Conservation (phyloP, 1,140 invertebrate genomes). For the Augochlora pura region DNA sequence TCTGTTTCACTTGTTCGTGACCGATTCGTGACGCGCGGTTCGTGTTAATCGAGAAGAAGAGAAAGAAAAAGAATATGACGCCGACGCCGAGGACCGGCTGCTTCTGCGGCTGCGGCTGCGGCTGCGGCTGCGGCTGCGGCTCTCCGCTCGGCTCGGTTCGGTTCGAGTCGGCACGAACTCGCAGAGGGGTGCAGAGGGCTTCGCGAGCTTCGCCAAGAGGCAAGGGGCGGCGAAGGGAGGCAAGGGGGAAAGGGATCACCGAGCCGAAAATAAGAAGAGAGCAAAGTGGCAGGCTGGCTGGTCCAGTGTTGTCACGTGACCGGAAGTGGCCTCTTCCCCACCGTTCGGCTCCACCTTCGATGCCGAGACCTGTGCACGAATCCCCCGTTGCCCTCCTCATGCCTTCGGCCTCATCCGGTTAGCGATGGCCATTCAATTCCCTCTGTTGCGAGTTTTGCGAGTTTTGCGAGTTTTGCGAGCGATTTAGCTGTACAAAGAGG, state of each 20-base stretch:
- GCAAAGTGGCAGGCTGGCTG: slow-evolving; percentile 78
- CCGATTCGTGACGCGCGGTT: slow-evolving; percentile 56
- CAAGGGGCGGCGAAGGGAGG: slow-evolving; percentile 8
- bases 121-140: no score
- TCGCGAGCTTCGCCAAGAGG: slow-evolving; percentile 44
- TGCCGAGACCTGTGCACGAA: slow-evolving; percentile 30
- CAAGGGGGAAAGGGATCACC: slow-evolving; percentile 59
- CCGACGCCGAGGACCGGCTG: slow-evolving; percentile 21
- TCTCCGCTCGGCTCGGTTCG: no score
- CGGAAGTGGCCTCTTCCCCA: slow-evolving; percentile 74
- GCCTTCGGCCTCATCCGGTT: slow-evolving; percentile 34
- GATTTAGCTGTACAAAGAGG: slow-evolving; percentile 18
- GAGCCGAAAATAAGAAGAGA: slow-evolving; percentile 80
- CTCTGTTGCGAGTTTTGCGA: slow-evolving; percentile 26
- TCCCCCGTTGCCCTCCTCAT: not conserved
- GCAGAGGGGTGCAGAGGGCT: slow-evolving; percentile 13
- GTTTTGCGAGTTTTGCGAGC: slow-evolving; percentile 24
- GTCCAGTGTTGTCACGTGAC: slow-evolving; percentile 78
- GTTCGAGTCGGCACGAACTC: no score
- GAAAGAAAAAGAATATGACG: slow-evolving; percentile 59
- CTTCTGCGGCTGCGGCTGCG: no score
- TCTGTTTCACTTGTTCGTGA: slow-evolving; percentile 42
- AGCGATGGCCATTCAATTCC: slow-evolving; percentile 47
- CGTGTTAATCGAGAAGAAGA: slow-evolving; percentile 60
- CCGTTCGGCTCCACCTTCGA: slow-evolving; percentile 41